These are phyloP conservation scores for Varanus komodoensis DNA, from an alignment of 2,113 vertebrate genomes.

Conservation along the genomic window DNA sequence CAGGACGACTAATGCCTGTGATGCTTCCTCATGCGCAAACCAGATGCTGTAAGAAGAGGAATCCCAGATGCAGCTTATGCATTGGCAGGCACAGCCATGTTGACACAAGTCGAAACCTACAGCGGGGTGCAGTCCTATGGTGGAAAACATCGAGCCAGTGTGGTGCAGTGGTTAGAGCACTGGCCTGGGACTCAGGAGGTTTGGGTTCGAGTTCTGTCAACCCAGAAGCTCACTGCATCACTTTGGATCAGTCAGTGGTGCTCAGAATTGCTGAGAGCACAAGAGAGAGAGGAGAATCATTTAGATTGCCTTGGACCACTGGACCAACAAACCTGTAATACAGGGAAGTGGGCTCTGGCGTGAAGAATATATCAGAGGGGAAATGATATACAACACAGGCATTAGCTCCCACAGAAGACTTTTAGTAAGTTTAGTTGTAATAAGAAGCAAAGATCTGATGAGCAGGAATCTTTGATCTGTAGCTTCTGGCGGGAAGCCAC, in stretches of 20 bases:
- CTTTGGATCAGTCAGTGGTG: too few relatives aligned
- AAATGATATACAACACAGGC: background rate
- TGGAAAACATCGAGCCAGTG: background rate
- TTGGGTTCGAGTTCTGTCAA: too few relatives aligned
- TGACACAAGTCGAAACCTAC: background rate
- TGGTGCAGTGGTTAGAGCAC: too few relatives aligned
- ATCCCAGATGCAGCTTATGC: background rate
- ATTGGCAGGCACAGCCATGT: background rate
- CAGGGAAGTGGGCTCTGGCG: background rate
- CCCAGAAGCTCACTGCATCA: too few relatives aligned
- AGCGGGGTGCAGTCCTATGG: background rate
- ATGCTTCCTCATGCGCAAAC: background rate
- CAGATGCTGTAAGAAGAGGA: background rate
- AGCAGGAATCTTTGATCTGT: background rate
- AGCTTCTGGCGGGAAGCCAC: conserved; percentile 8
- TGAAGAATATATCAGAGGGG: background rate
- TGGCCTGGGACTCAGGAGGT: too few relatives aligned
- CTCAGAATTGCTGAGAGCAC: too few relatives aligned
- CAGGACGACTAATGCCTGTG: background rate
- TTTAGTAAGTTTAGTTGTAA: background rate
- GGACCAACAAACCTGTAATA: background rate
- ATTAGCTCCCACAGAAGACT: background rate
- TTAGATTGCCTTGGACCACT: background rate
- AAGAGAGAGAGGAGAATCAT: too few relatives aligned
- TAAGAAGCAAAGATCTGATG: conserved; percentile 3